phyloP scores from a whole-genome alignment of 2,888 invertebrate species.

The Acleris emargana region DNA sequence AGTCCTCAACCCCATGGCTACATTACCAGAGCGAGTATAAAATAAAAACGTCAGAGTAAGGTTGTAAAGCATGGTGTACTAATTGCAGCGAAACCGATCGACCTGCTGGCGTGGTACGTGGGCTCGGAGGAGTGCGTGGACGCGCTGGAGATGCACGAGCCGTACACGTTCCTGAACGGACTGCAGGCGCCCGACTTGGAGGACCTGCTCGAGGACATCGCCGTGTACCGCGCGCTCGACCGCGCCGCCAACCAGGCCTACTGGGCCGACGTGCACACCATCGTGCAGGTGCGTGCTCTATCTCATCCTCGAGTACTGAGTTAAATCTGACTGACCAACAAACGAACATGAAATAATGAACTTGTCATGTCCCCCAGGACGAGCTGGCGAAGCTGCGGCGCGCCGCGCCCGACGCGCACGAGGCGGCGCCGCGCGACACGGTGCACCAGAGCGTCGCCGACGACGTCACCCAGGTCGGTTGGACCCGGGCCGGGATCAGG shows the following conservation, averaged over 20 bases:
- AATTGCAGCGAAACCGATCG: constrained; percentile 95
- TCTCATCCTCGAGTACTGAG: no score
- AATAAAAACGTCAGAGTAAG: no score
- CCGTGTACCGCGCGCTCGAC: constrained; percentile 96
- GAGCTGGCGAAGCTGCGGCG: constrained; percentile 94
- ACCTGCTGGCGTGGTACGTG: constrained; percentile 97
- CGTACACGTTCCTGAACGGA: constrained; percentile 97
- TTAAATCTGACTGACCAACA: no score
- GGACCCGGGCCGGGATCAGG: no score
- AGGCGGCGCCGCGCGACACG: constrained; percentile 86
- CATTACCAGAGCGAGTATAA: no score
- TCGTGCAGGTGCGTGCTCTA: constrained; percentile 81
- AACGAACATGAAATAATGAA: not conserved
- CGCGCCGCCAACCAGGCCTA: constrained; percentile 94
- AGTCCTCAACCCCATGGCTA: no score
- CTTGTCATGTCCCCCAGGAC: constrained; percentile 82
- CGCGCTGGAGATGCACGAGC: constrained; percentile 99
- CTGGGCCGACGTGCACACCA: constrained; percentile 98
- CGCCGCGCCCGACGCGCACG: constrained; percentile 83
- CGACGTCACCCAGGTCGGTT: constrained; percentile 89
- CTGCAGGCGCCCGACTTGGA: constrained; percentile 95
- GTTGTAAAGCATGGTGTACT: not conserved
- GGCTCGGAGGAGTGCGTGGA: constrained; percentile 94
- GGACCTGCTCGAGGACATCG: constrained; percentile 97
- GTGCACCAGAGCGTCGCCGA: constrained; percentile 96